Base-by-base conservation (phyloP, 1,140 invertebrate genomes). In the Drosophila rufa region DNA sequence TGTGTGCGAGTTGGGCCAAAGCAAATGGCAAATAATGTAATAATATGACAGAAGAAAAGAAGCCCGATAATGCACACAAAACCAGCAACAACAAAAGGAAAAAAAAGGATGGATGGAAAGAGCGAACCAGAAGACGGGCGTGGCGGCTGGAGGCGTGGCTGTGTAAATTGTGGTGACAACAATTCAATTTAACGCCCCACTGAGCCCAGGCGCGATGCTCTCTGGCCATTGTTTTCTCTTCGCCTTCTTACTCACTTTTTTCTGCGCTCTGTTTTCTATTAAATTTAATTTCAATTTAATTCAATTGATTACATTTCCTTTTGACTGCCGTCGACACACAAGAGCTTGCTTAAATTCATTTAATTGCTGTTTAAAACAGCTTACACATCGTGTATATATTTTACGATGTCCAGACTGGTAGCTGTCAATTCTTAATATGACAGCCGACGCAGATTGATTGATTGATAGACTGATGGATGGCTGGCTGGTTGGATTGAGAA, bases 161-260 rank as follows among this genome's bases (percentile, higher is more conserved):
- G 36, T 51, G 57, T 61, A 76, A 80, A 82, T 87, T 80, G 77
- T 56, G 83, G 80, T 75, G 84, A 86, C 83, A 89, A 87, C 84
- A 87, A 87, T 87, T 87, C 85, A 87, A 90, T 87, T 87, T 87
- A 89, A 81, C 81, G 84, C 77, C 87, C 82, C 85, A 87, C 66
- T 80, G 84, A 62, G 66, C 65, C 62, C 64, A 51, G 55, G 22
- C 55, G 30, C 55, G 27, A 36, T 65, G 67, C 50, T 46, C 50
- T 73, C 65, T 38, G 56, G 48, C 51, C 61, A 60, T 69, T 73
- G 46, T 73, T 73, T 73, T 60, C 56, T 2, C 51, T 59, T 17
- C 40, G 55, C 19, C 11, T 55, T 68, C 71, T 59, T 36, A 51
- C 38, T 40, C 50, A 38, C 27, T 43, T 14, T 53, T 62, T 42